Evolutionary conservation across 2,797 vertebrate species (phyloP).

Genomic region (Danio aesculapii): DNA sequence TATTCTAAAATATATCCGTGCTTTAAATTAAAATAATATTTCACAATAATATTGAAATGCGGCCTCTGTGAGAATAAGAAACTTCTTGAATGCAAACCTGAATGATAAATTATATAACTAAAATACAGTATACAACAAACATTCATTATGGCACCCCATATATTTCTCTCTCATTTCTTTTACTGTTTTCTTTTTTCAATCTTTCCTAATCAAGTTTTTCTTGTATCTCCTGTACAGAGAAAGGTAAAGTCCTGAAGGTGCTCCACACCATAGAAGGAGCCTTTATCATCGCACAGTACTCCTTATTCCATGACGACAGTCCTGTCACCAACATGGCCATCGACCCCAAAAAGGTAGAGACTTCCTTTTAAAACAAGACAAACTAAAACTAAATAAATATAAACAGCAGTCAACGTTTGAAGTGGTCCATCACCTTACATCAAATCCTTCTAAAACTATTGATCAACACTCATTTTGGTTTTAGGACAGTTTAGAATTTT

Average conservation of each 20-base stretch:
- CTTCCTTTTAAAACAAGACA: slow-evolving; percentile 4
- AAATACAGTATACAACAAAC: neutral
- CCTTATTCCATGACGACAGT: slow-evolving; percentile 80
- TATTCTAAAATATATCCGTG: no score
- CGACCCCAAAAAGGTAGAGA: slow-evolving; percentile 78
- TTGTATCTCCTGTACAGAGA: slow-evolving; percentile 70
- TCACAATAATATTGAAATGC: no score
- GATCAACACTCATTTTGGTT: no score
- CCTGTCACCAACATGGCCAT: slow-evolving; percentile 83
- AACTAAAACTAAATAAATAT: neutral
- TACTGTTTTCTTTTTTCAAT: neutral
- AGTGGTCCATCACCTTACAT: no score
- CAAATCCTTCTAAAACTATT: no score
- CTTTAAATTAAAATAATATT: no score
- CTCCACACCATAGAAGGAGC: slow-evolving; percentile 79
- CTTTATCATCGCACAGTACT: slow-evolving; percentile 84
- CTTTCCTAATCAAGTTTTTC: neutral
- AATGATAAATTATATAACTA: no score
- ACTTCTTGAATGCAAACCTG: no score
- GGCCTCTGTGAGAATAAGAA: no score
- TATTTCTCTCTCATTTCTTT: neutral
- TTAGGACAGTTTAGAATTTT: no score
- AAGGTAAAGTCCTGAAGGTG: slow-evolving; percentile 85
- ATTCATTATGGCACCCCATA: neutral
- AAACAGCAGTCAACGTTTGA: no score